Percentiles rank a stretch among this genome's conserved stretches.
These are phyloP conservation scores for Callopanchax toddi DNA, from an alignment of 2,113 vertebrate species.

Conservation along the genomic window DNA sequence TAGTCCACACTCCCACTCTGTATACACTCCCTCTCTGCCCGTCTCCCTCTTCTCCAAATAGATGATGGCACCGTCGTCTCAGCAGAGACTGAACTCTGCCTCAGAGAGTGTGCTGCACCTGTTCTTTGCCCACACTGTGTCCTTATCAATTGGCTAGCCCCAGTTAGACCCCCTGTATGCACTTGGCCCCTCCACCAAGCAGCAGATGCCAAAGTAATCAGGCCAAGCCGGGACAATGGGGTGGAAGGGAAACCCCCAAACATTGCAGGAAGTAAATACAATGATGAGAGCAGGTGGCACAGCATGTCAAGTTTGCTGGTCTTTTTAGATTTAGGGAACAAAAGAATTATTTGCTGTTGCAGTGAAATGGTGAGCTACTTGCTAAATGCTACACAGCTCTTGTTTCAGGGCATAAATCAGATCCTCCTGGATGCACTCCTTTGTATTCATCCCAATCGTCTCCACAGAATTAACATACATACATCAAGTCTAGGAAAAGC, in stretches of 20 bases:
- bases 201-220: slow-evolving; percentile 61
- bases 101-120: slow-evolving; percentile 57
- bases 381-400: background rate
- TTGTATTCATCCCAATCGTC: slow-evolving; percentile 2
- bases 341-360: slow-evolving; percentile 11
- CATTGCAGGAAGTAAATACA: slow-evolving; percentile 44
- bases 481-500: background rate
- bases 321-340: slow-evolving; percentile 3
- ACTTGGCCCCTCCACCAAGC: slow-evolving; percentile 55
- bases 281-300: slow-evolving; percentile 4
- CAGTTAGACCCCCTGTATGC: slow-evolving; percentile 49
- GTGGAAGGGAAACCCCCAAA: slow-evolving; percentile 50
- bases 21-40: background rate
- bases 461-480: slow-evolving; percentile 10
- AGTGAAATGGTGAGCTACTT: slow-evolving; percentile 17
- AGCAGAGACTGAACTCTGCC: slow-evolving; percentile 54
- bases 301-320: background rate
- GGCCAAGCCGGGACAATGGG: slow-evolving; percentile 48
- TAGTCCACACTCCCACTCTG: slow-evolving; percentile 5
- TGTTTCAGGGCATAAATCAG: slow-evolving; percentile 10
- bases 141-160: slow-evolving; percentile 67
- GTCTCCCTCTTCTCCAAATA: slow-evolving; percentile 46
- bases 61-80: slow-evolving; percentile 44
- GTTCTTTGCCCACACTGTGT: slow-evolving; percentile 62
- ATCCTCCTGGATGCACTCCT: slow-evolving; percentile 13